Conservation (phyloP, 2,888 invertebrate species). For the Opisthograptis luteolata region DNA sequence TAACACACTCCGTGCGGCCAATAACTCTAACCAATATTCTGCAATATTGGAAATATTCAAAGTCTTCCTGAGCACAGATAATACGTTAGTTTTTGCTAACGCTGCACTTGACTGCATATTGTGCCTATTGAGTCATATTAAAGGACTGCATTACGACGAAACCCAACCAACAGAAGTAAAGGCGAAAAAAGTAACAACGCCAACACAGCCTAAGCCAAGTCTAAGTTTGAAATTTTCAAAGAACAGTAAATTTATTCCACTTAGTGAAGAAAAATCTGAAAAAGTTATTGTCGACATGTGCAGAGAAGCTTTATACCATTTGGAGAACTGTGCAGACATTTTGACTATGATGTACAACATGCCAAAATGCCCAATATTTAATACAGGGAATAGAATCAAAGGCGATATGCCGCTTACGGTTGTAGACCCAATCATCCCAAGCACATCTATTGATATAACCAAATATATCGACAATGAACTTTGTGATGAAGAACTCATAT, state of each 20-base stretch:
- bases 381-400: constrained; percentile 93
- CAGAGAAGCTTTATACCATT: constrained; percentile 92
- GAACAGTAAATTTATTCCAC: constrained; percentile 77
- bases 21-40: constrained; percentile 88
- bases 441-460: constrained; percentile 86
- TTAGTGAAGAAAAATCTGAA: constrained; percentile 76
- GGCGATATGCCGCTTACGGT: constrained; percentile 90
- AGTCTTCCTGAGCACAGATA: constrained; percentile 96
- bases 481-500: constrained; percentile 87
- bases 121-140: constrained; percentile 91
- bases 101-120: constrained; percentile 97
- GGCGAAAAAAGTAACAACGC: constrained; percentile 61
- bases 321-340: constrained; percentile 94
- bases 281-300: constrained; percentile 85
- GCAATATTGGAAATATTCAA: constrained; percentile 95
- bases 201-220: constrained; percentile 66
- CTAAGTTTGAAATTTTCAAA: constrained; percentile 74
- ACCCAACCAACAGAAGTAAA: constrained; percentile 74
- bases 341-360: constrained; percentile 96
- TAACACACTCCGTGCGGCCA: constrained; percentile 95
- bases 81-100: constrained; percentile 96
- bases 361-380: constrained; percentile 97
- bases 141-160: constrained; percentile 87
- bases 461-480: constrained; percentile 88
- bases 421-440: constrained; percentile 94